Base-by-base conservation (phyloP, 2,113 vertebrate genomes). In the Microtus ochrogaster region DNA sequence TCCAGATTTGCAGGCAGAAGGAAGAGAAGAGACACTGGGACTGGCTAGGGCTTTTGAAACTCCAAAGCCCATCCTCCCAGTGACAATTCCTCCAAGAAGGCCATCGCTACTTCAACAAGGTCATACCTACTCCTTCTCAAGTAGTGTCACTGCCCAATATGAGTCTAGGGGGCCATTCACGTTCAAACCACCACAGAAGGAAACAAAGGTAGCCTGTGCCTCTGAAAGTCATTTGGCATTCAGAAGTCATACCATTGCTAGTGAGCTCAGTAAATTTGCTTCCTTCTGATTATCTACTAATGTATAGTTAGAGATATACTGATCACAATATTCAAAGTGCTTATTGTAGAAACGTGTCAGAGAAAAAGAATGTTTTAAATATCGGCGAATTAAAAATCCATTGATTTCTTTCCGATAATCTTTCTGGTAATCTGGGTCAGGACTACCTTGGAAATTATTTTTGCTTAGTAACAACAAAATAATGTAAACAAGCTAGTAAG, bases 381-480 rank as follows among this genome's bases (percentile, higher is more conserved):
- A 74, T 17, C 66, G 91, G 24, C 22, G 8, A 52, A 5, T 93
- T 94, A 36, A 49, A 94, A 49, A 65, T 86, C 13, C 36, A 0
- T 44, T 47, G n/a, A 47, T 87, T 66, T 94, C 52, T 85, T 91
- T 49, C 36, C 82, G 66, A 28, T 77, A 33, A 82, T 41, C 16
- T 70, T n/a, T 39, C 44, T 52, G 72, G n/a, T n/a, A 86, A 70
- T 66, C 30, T 49, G 41, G 30, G 4, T 70, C 84, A 86, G 28
- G 44, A 58, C 4, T 85, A 72, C 36, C 49, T 94, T 79, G 76
- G 70, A 94, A 90, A 58, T 90, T 83, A 39, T 16, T 39, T 94
- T 68, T 87, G 63, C 39, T 49, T 81, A 44, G 44, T 68, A 70
- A 83, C 89, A 82, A 12, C 10, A 55, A 55, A 33, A 47, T 88